Evolutionary conservation across 2,888 invertebrate genomes (phyloP).

Genomic region (Ectemnius continuus): DNA sequence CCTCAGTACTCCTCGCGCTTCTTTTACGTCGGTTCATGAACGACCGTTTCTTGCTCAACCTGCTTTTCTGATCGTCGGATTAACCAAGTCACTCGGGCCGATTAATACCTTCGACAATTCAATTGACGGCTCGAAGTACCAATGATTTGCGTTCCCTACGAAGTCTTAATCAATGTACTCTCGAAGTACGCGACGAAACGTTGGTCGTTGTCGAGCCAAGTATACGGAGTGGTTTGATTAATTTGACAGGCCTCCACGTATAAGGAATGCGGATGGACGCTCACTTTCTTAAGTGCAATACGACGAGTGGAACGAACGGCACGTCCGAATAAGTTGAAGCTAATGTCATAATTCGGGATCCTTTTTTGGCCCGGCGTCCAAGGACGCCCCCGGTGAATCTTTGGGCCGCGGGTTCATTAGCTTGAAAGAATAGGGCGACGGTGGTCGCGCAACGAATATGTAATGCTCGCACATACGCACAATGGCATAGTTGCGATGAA

Average conservation of each 20-base stretch:
- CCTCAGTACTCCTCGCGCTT: neutral
- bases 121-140: neutral
- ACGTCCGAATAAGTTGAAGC: neutral
- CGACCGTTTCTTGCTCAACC: neutral
- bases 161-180: too few relatives aligned
- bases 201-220: too few relatives aligned
- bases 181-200: too few relatives aligned
- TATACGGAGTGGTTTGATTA: too few relatives aligned
- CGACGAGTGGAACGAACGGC: neutral
- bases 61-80: neutral
- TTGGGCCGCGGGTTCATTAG: conserved; percentile 53
- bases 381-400: conserved; percentile 33
- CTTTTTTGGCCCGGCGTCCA: conserved; percentile 26
- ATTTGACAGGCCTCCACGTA: too few relatives aligned
- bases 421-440: conserved; percentile 45
- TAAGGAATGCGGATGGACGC: too few relatives aligned
- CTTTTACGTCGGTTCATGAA: neutral
- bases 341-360: conserved; percentile 23
- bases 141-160: too few relatives aligned
- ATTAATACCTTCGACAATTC: conserved; percentile 34
- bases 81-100: neutral
- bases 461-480: conserved; percentile 52
- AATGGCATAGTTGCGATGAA: conserved; percentile 63
- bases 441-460: conserved; percentile 55
- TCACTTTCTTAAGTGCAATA: neutral